Percentiles rank a stretch among this genome's conserved stretches.
phyloP scores from a whole-genome alignment of 2,888 invertebrate species.

The Tiphia femorata region DNA sequence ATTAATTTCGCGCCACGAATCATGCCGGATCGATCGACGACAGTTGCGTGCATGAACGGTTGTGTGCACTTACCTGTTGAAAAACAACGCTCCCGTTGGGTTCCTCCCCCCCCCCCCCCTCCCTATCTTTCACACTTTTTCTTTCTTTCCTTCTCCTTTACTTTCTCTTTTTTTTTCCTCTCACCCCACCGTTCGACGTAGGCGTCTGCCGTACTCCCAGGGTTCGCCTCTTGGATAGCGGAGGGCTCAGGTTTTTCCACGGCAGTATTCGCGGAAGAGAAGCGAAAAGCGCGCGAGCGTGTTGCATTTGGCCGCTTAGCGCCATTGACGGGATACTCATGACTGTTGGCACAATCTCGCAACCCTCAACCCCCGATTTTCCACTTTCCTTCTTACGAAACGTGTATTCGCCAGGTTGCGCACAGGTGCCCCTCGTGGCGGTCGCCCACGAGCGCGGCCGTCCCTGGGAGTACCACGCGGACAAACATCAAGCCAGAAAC shows the following conservation, averaged over 20 bases:
- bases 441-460: constrained; percentile 18
- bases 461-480: constrained; percentile 59
- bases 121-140: constrained; percentile 7
- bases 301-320: no score
- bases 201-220: constrained; percentile 35
- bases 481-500: constrained; percentile 68
- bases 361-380: no score
- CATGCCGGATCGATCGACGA: not conserved
- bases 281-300: not conserved
- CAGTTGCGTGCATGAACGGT: no score
- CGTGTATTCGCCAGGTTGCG: no score
- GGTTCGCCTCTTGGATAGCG: constrained; percentile 30
- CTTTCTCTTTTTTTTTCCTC: constrained; percentile 9
- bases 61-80: constrained; percentile 42
- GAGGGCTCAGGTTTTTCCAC: constrained; percentile 15
- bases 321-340: no score
- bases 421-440: not conserved
- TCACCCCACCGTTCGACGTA: constrained; percentile 11
- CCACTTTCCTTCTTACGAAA: no score
- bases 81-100: constrained; percentile 19
- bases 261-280: no score
- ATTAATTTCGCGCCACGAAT: not conserved
- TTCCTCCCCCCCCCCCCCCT: constrained; percentile 2
- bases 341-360: no score
- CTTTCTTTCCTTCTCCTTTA: not conserved